Base-by-base conservation (phyloP, 2,888 invertebrate species). In the Hemicrepidius hirtus region DNA sequence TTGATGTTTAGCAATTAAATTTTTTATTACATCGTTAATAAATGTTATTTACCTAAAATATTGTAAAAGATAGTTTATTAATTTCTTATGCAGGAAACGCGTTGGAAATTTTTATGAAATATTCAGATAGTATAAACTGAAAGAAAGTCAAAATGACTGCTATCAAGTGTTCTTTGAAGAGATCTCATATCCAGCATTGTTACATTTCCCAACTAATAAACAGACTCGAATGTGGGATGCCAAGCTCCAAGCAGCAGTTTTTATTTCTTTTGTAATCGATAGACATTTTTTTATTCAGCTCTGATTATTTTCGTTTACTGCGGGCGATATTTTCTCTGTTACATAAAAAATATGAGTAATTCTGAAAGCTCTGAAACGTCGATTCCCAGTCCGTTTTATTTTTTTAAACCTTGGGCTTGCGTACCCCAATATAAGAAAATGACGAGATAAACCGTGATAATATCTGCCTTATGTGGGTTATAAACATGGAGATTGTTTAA, bases 161-260 rank as follows among this genome's bases (percentile, higher is more conserved):
- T 50, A 24, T 50, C 50, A 50, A 21, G 50, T 50, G 24, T 50
- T 24, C 50, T 50, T 50, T 50, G 50, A 50, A 24, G 13, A 50
- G 50, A 24, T 50, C 46, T 50, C 50, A 24, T 50, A 50, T 24
- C 13, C 16, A 50, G 50, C 24, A 24, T 50, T 50, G 24, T 50
- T 10, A 9, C 2, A 4, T 18, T 5, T 50, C 5, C 50, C 18
- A 50, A 50, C 50, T 24, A 24, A 50, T 50, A 50, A 50, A 50
- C 50, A 50, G 50, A 24, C 50, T 4, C 1, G 24, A 50, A 50
- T 46, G 46, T 46, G 16, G 41, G 41, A 41, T 7, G 41, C 16
- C 20, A 46, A 46, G 46, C 46, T n/a, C 16, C 20, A 46, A 46
- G 46, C 46, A 24, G 24, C 24, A 10, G 50, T 21, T 50, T 50